Conservation (phyloP, 2,113 vertebrate genomes). For the Xerus inauris region DNA sequence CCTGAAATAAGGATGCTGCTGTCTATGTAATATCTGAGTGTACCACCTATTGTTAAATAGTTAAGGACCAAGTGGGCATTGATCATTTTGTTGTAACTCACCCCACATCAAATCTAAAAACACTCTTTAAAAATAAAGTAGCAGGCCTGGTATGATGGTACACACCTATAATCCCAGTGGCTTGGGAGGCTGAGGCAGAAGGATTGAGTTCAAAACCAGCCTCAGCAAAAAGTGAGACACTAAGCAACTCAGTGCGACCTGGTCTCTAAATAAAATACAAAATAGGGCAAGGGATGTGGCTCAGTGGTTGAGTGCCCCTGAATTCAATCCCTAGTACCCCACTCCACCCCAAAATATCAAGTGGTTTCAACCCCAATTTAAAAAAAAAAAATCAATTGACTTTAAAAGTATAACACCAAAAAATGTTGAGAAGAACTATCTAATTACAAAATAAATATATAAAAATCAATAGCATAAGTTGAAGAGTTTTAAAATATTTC, state of each 20-base stretch:
- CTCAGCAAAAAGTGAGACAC: too few species aligned
- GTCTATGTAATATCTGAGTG: neutral
- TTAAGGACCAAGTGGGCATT: too few species aligned
- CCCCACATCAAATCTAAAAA: neutral
- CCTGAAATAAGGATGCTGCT: neutral
- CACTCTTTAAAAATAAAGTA: neutral
- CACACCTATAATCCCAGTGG: too few species aligned
- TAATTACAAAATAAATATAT: neutral
- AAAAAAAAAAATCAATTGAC: neutral
- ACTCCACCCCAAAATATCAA: too few species aligned
- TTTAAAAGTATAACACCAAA: neutral
- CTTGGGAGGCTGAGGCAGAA: too few species aligned
- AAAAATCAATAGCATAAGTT: neutral
- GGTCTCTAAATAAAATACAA: too few species aligned
- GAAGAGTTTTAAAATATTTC: neutral
- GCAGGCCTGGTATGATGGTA: too few species aligned
- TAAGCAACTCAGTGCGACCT: too few species aligned
- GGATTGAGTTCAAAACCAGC: too few species aligned
- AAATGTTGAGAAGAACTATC: neutral
- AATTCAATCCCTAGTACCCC: too few species aligned
- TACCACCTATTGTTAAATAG: neutral
- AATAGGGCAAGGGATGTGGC: too few species aligned
- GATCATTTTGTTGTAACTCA: neutral
- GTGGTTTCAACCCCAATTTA: neutral
- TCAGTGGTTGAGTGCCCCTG: too few species aligned